Evolutionary conservation across 2,113 vertebrate genomes (phyloP), one percentile per base, ranked within the genome.

Genomic region (Podarcis cretensis): DNA sequence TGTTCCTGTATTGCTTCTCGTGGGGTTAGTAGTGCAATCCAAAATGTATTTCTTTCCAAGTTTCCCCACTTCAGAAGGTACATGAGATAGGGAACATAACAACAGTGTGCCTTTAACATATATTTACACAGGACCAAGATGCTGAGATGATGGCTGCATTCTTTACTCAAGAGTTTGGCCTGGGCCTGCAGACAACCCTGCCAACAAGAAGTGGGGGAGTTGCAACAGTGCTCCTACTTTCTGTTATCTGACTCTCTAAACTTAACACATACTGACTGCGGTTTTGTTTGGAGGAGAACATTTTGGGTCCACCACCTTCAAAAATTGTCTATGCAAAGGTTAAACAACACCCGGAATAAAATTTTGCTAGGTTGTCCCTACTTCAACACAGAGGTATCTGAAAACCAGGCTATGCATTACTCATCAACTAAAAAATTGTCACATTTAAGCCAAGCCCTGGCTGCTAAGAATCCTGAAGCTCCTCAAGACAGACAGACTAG

Each of bases 231-330:
- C 21, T 54, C 9, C 32, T 48, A 8, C 1, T 63, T 77, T 43
- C 0, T 0, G 57, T 10, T 21, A 2, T 16, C 13, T 4, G 3
- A 37, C 37, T 37, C 37, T 37, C 37, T 37, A 37, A 37, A 85
- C 82, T 57, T 84, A 86, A 40, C 54, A 71, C 27, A 1, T 9
- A 73, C 27, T 32, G 23, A 30, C 25, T 40, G 23, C 27, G 23
- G 21, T 43, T 68, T n/a, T 68, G 20, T 23, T 23, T 16, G 77
- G 37, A 68, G n/a, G 14, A 32, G 37, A 27, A 37, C 4, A 23
- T 4, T 76, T 69, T 27, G 3, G 5, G 16, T 69, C 63, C 6
- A 40, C 6, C 37, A 4, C 0, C 0, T 65, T 18, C 54, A 63
- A 35, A 69, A 74, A 18, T 74, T 18, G 13, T 40, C 1, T 21